A percentile compares a stretch with the other conserved stretches of the same genome.
These are phyloP conservation scores for Seira ritae DNA, from an alignment of 2,888 invertebrate genomes.

Conservation along the genomic window DNA sequence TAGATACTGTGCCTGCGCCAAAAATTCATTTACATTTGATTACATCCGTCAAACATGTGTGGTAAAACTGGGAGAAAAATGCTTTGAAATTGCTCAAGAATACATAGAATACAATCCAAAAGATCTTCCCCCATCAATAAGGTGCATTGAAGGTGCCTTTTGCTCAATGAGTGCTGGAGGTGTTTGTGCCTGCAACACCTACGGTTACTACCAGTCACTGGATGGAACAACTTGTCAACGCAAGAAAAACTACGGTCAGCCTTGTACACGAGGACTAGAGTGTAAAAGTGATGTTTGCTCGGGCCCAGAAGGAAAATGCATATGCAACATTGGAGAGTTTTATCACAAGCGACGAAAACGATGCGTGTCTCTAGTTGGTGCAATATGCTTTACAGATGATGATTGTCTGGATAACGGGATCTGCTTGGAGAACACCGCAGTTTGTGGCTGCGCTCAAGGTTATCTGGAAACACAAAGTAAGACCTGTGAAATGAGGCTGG, in stretches of 20 bases:
- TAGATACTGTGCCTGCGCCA: constrained; percentile 50
- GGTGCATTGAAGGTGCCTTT: constrained; percentile 66
- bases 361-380: constrained; percentile 56
- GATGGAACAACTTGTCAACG: constrained; percentile 58
- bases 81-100: constrained; percentile 66
- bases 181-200: constrained; percentile 65
- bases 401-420: constrained; percentile 63
- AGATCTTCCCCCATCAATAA: constrained; percentile 63
- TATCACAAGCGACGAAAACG: constrained; percentile 61
- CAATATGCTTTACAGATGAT: constrained; percentile 64
- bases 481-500: constrained; percentile 61
- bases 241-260: constrained; percentile 60
- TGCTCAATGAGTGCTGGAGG: constrained; percentile 68
- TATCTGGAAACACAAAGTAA: constrained; percentile 49
- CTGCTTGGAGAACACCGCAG: constrained; percentile 56
- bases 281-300: constrained; percentile 65
- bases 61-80: constrained; percentile 66
- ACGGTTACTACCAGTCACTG: constrained; percentile 59
- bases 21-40: constrained; percentile 58
- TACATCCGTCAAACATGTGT: constrained; percentile 60
- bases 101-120: constrained; percentile 60
- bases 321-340: constrained; percentile 65
- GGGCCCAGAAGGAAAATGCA: constrained; percentile 55
- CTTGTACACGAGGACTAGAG: constrained; percentile 54
- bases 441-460: constrained; percentile 57